Evolutionary conservation across 2,797 vertebrate species (phyloP).

Genomic region (Sebastes wilsoni): DNA sequence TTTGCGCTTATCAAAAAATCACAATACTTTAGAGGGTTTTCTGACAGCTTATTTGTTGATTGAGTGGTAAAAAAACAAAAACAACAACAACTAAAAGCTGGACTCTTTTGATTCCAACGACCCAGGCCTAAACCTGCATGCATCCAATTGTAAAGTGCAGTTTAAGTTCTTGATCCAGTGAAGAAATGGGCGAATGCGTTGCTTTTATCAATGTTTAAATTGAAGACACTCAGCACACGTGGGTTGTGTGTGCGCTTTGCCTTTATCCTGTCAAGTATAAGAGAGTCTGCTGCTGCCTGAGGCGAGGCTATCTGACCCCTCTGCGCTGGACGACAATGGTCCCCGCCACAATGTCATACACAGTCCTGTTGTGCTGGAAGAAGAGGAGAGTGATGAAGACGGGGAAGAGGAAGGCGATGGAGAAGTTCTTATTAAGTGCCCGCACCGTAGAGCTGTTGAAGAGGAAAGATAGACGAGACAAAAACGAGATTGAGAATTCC

Average conservation of each 20-base stretch:
- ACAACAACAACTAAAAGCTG: not conserved
- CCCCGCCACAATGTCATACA: conserved; percentile 97
- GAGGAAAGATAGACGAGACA: not conserved
- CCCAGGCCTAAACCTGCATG: not conserved
- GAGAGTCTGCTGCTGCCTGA: not conserved
- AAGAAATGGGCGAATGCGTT: not conserved
- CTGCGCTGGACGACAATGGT: conserved; percentile 96
- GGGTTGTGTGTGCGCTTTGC: not conserved
- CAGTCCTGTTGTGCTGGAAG: conserved; percentile 97
- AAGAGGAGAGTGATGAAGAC: conserved; percentile 96
- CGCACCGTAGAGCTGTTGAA: conserved; percentile 89
- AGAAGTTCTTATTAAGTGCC: conserved; percentile 98
- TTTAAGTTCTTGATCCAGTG: not conserved
- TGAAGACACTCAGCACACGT: not conserved
- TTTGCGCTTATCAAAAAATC: not conserved
- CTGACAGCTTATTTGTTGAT: not conserved
- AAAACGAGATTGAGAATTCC: not conserved
- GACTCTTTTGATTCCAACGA: not conserved
- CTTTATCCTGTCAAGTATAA: not conserved
- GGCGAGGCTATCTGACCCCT: conserved; percentile 84
- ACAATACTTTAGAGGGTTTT: conserved; percentile 40
- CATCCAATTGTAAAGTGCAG: conserved; percentile 20
- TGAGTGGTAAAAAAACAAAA: not conserved
- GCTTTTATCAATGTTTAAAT: not conserved
- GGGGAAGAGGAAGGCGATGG: conserved; percentile 96